phyloP scores from a whole-genome alignment of 1,140 invertebrate genomes.

The Ladona fulva region DNA sequence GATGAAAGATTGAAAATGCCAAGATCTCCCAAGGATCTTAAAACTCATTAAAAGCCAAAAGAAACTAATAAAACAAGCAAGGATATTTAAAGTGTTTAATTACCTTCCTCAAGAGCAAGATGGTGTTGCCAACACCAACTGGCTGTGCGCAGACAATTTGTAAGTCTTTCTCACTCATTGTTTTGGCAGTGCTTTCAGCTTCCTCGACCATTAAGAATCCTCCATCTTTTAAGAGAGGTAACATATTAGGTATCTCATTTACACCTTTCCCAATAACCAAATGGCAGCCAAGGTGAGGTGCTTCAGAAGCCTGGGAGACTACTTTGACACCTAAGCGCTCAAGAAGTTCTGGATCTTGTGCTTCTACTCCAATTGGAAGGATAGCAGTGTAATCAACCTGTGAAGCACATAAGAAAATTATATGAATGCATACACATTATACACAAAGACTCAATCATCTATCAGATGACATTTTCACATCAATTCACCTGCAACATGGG shows the following conservation, averaged over 20 bases:
- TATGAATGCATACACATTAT: neutral
- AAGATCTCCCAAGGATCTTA: too few species aligned
- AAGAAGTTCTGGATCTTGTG: neutral
- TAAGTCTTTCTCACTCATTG: constrained; percentile 36
- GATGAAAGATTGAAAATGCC: too few species aligned
- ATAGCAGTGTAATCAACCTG: constrained; percentile 30
- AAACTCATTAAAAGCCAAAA: too few species aligned
- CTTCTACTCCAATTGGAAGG: neutral
- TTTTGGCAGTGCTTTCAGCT: constrained; percentile 39
- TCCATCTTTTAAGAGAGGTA: constrained; percentile 50
- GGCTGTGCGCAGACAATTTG: constrained; percentile 42
- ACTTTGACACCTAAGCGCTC: constrained; percentile 33
- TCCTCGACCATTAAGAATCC: constrained; percentile 75
- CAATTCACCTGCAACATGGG: constrained; percentile 54
- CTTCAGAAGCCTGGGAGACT: constrained; percentile 38
- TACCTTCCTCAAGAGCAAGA: constrained; percentile 48
- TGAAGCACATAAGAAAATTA: constrained; percentile 15
- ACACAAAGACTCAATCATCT: too few species aligned
- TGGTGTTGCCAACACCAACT: constrained; percentile 44
- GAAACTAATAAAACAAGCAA: too few species aligned
- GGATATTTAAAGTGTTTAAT: neutral
- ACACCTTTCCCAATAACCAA: constrained; percentile 42
- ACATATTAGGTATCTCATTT: constrained; percentile 37
- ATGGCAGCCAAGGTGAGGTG: constrained; percentile 54
- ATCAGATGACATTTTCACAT: neutral